phyloP scores from a whole-genome alignment of 2,113 vertebrate species.

The Osmerus mordax region DNA sequence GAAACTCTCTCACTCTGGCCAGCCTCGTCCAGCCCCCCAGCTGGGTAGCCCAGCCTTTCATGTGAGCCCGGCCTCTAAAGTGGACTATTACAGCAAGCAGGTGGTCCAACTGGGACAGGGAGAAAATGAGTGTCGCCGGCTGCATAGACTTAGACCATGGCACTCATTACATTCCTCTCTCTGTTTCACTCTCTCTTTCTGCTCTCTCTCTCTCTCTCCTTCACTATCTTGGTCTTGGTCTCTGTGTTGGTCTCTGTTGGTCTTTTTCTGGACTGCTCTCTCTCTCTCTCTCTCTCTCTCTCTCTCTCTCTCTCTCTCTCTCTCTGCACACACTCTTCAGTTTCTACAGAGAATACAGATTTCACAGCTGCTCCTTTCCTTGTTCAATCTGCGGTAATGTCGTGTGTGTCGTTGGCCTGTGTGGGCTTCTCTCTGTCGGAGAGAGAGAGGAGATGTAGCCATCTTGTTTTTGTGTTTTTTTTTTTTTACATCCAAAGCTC shows the following conservation, averaged over 20 bases:
- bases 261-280: conserved; percentile 1
- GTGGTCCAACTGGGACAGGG: conserved; percentile 20
- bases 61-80: conserved; percentile 33
- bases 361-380: too few species aligned
- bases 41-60: conserved; percentile 40
- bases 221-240: conserved; percentile 17
- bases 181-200: conserved; percentile 6
- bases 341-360: too few species aligned
- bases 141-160: conserved; percentile 18
- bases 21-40: conserved; percentile 25
- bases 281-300: conserved; percentile 9
- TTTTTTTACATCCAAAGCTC: not conserved
- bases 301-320: conserved; percentile 18
- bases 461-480: not conserved
- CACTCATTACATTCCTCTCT: conserved; percentile 36
- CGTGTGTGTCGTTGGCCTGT: too few species aligned
- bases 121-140: conserved; percentile 32
- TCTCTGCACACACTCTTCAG: not conserved
- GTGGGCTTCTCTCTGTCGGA: too few species aligned
- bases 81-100: conserved; percentile 44
- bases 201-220: not conserved
- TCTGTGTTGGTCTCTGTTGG: not conserved
- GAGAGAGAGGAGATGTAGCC: too few species aligned
- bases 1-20: conserved; percentile 7
- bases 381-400: too few species aligned